Evolutionary conservation across 2,888 invertebrate genomes (phyloP).

Genomic region (Spilarctia lutea): DNA sequence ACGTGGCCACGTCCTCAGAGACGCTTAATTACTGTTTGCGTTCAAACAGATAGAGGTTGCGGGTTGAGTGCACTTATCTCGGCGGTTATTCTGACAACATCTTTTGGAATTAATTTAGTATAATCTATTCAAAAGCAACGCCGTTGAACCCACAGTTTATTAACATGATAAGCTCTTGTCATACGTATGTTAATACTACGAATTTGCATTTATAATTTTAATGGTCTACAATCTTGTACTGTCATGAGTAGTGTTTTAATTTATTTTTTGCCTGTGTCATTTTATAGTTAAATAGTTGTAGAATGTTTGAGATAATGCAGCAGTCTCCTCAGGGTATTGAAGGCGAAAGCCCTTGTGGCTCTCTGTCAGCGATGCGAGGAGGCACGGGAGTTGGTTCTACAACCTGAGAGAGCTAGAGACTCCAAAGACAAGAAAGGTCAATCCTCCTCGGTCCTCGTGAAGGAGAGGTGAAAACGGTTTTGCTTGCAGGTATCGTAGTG

Average conservation of each 20-base stretch:
- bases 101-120: neutral
- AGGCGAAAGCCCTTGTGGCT: neutral
- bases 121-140: neutral
- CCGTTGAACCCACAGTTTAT: neutral
- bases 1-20: constrained; percentile 23
- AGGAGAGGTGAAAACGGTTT: too few species aligned
- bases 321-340: too few species aligned
- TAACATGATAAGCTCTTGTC: neutral
- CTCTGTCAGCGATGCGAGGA: neutral
- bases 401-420: too few species aligned
- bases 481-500: too few species aligned
- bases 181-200: neutral
- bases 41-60: constrained; percentile 29
- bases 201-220: neutral
- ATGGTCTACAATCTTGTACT: neutral
- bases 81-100: neutral
- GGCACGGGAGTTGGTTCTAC: neutral
- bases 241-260: neutral
- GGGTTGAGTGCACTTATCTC: constrained; percentile 24
- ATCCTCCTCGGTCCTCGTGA: too few species aligned
- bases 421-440: too few species aligned
- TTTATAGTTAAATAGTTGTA: too few species aligned
- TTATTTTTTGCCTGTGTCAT: neutral
- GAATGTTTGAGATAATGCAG: too few species aligned
- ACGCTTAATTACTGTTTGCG: constrained; percentile 34